Evolutionary conservation across 2,113 vertebrate genomes (phyloP).

Genomic region (Turdus rufiventris): DNA sequence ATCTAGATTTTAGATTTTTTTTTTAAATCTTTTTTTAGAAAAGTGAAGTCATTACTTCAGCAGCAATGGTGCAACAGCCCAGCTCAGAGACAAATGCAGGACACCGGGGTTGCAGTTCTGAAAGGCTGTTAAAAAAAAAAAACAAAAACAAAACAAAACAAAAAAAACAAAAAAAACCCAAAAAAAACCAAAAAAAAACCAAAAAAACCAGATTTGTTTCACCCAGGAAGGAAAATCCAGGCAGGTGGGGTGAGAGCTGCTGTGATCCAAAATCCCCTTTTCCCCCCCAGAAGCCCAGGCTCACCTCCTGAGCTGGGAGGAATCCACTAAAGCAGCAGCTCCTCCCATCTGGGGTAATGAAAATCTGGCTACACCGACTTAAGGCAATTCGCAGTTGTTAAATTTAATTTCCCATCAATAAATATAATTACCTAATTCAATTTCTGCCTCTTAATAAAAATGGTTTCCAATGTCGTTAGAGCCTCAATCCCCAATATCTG

Average conservation of each 20-base stretch:
- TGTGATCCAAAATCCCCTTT: neutral
- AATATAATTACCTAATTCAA: constrained; percentile 45
- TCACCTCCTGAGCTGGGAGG: neutral
- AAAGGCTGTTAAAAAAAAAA: neutral
- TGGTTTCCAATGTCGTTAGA: neutral
- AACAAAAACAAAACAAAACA: too few species aligned
- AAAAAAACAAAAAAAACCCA: neutral
- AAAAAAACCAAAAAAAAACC: fast-evolving
- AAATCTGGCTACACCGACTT: neutral
- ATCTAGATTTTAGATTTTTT: too few species aligned
- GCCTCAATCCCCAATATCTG: neutral
- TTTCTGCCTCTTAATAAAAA: constrained; percentile 36
- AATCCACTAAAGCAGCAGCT: neutral
- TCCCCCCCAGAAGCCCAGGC: neutral
- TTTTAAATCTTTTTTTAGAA: too few species aligned
- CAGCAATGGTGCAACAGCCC: fast-evolving
- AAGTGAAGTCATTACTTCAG: fast-evolving
- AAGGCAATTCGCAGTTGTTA: neutral
- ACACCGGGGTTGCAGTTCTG: neutral
- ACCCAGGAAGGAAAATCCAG: neutral
- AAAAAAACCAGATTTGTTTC: neutral
- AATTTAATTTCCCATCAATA: constrained; percentile 42
- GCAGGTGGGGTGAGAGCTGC: fast-evolving
- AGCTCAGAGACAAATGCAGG: neutral
- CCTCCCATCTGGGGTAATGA: neutral